A percentile compares a stretch with the other conserved stretches of the same genome.
phyloP scores from a whole-genome alignment of 2,888 invertebrate genomes.

The Pemphredon lugubris region DNA sequence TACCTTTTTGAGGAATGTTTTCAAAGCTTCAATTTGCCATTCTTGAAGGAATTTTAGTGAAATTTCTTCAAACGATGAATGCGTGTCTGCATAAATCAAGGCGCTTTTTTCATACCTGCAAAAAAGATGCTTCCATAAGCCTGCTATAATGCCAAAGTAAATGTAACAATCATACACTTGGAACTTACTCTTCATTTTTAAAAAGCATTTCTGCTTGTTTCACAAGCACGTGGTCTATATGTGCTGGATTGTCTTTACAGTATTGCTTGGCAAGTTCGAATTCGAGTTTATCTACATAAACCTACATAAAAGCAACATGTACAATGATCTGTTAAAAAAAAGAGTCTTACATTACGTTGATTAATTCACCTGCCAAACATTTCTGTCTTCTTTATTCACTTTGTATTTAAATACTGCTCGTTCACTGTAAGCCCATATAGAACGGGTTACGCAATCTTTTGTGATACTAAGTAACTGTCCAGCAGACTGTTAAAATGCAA shows the following conservation, averaged over 20 bases:
- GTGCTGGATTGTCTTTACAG: slow-evolving; percentile 90
- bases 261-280: slow-evolving; percentile 94
- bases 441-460: slow-evolving; percentile 89
- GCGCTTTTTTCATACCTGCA: slow-evolving; percentile 90
- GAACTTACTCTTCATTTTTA: slow-evolving; percentile 85
- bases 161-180: not conserved
- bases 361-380: slow-evolving; percentile 88
- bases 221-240: slow-evolving; percentile 91
- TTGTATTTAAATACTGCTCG: slow-evolving; percentile 93
- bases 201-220: slow-evolving; percentile 95
- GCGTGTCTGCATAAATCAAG: slow-evolving; percentile 92
- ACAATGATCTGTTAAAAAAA: slow-evolving; percentile 71
- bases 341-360: slow-evolving; percentile 62
- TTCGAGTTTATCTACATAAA: slow-evolving; percentile 92
- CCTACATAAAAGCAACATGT: slow-evolving; percentile 73
- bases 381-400: slow-evolving; percentile 91
- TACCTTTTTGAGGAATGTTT: slow-evolving; percentile 90
- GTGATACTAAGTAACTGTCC: slow-evolving; percentile 91
- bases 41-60: slow-evolving; percentile 94
- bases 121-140: slow-evolving; percentile 22
- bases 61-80: slow-evolving; percentile 96
- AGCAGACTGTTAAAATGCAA: slow-evolving; percentile 81
- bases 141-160: not conserved
- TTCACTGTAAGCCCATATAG: slow-evolving; percentile 94
- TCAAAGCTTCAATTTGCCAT: slow-evolving; percentile 91